These are phyloP conservation scores for Andricus grossulariae DNA, from an alignment of 1,140 invertebrate species.

Conservation along the genomic window DNA sequence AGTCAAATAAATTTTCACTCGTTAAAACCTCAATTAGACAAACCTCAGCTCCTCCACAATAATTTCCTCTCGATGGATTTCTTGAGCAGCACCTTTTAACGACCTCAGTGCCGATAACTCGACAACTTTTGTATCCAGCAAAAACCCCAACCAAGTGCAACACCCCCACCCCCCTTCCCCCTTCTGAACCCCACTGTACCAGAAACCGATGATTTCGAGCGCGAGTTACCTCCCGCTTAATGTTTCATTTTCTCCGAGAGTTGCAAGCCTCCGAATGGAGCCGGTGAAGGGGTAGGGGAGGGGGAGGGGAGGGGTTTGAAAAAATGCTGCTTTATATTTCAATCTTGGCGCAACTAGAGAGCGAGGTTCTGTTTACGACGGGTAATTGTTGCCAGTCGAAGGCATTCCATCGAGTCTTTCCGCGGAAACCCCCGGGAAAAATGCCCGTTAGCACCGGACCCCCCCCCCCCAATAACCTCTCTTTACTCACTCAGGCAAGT, in stretches of 20 bases:
- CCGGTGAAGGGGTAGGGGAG: background rate
- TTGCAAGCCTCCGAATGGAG: too few species aligned
- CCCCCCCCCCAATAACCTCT: slow-evolving; percentile 37
- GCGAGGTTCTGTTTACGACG: slow-evolving; percentile 60
- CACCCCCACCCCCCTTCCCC: background rate
- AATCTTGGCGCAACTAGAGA: slow-evolving; percentile 56
- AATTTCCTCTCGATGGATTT: slow-evolving; percentile 54
- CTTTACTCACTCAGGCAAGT: slow-evolving; percentile 33
- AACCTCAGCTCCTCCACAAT: slow-evolving; percentile 33
- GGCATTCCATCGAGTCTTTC: slow-evolving; percentile 59
- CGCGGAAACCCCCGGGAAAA: slow-evolving; percentile 63
- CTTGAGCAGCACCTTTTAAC: slow-evolving; percentile 52
- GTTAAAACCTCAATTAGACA: slow-evolving; percentile 47
- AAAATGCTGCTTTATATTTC: slow-evolving; percentile 65
- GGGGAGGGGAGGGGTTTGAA: slow-evolving; percentile 23
- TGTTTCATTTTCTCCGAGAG: slow-evolving; percentile 7
- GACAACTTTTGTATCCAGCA: slow-evolving; percentile 36
- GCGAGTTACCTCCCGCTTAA: slow-evolving; percentile 6
- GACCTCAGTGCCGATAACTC: slow-evolving; percentile 34
- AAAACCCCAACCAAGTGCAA: slow-evolving; percentile 5
- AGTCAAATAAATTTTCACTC: slow-evolving; percentile 50
- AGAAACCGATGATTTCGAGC: slow-evolving; percentile 41
- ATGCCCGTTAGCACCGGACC: slow-evolving; percentile 42
- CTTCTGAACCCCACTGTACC: background rate
- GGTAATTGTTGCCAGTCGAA: slow-evolving; percentile 67